These are phyloP conservation scores for Drosophila pectinifera DNA, from an alignment of 1,140 invertebrate genomes.

Conservation along the genomic window DNA sequence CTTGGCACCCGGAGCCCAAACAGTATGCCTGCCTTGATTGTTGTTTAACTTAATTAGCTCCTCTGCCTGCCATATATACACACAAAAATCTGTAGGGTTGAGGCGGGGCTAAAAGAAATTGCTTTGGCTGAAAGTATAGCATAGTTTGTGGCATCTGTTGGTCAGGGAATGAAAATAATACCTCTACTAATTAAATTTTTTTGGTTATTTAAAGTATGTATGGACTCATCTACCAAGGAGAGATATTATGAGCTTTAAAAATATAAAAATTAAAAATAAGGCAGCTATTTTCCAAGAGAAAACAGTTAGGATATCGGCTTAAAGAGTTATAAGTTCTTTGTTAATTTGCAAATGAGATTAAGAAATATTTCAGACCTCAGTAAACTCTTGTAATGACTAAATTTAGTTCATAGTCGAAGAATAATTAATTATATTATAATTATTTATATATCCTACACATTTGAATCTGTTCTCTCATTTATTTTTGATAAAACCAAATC, in stretches of 20 bases:
- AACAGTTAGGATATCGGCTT: no score
- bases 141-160: conserved; percentile 45
- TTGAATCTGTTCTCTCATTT: not conserved
- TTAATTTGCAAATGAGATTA: no score
- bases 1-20: conserved; percentile 3
- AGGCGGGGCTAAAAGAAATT: conserved; percentile 21
- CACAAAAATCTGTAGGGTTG: not conserved
- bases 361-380: no score
- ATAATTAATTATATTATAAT: no score
- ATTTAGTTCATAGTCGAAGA: no score
- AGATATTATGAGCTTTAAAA: no score
- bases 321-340: no score
- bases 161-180: not conserved
- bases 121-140: conserved; percentile 58
- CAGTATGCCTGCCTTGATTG: conserved; percentile 50
- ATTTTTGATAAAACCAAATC: no score
- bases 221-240: no score
- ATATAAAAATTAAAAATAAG: no score
- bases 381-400: not conserved
- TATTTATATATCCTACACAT: not conserved
- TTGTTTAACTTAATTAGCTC: conserved; percentile 76
- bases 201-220: no score
- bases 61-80: conserved; percentile 14
- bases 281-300: no score
- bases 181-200: not conserved